Base-by-base conservation (phyloP, 2,797 vertebrate species). In the Poeciliopsis paucimaculata region DNA sequence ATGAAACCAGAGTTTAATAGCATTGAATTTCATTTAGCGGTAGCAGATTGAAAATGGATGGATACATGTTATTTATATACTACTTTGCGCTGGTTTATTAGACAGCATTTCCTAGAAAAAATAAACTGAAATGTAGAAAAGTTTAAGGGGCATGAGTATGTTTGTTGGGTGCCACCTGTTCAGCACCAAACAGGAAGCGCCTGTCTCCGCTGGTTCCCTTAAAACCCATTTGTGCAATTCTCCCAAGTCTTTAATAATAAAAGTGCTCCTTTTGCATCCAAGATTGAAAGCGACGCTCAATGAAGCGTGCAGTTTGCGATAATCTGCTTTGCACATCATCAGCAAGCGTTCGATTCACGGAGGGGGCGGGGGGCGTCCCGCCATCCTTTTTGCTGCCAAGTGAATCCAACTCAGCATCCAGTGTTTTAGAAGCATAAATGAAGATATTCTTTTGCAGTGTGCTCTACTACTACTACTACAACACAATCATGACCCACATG, bases 361-460 rank as follows among this genome's bases (percentile, higher is more conserved):
- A 78, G 88, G 88, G 72, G 62, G 34, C 13, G 18, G 34, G 15
- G 16, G 64, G 20, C 20, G 82, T 76, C 89, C 87, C 86, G 86
- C 81, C 41, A 76, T 88, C 84, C 84, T 82, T 91, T 91, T 87
- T 92, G 86, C 92, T 90, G 86, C 92, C 87, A 91, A 93, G 90
- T 90, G 90, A 84, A 84, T 88, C 88, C 87, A 87, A 93, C 93
- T 95, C 95, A 94, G 95, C 95, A 93, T 93, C 93, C 90, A 92
- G 94, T 95, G 95, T 95, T 95, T 94, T 92, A 89, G 90, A 95
- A 96, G 95, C 95, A 95, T 96, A 96, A 95, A 93, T 96, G 95
- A 95, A 95, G 94, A 95, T 96, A 94, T 93, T 94, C 85, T 91
- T 87, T 71, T 88, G 88, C 89, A 93, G 90, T 91, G 89, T 90